Percentiles rank a stretch among this genome's conserved stretches.
Evolutionary conservation across 1,140 invertebrate genomes (phyloP).

Genomic region (Vollenhovia emeryi): DNA sequence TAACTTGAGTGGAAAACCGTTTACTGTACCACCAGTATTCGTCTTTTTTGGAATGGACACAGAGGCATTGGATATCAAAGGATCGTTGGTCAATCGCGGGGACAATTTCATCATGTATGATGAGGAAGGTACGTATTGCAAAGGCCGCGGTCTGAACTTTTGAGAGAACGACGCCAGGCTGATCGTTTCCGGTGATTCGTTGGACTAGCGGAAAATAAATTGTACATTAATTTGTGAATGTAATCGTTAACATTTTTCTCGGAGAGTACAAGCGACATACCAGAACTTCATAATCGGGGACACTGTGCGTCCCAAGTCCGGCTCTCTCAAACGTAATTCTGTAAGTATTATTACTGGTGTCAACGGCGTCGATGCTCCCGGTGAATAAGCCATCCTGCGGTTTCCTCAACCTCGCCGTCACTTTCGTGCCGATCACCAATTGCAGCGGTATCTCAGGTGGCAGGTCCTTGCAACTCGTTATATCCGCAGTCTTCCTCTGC

Average conservation of each 20-base stretch:
- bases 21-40: constrained; percentile 87
- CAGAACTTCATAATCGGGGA: constrained; percentile 98
- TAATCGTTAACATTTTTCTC: not conserved
- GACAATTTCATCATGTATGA: constrained; percentile 86
- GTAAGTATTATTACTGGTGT: constrained; percentile 98
- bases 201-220: constrained; percentile 87
- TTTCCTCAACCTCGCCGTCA: constrained; percentile 94
- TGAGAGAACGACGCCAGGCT: constrained; percentile 94
- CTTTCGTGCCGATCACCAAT: constrained; percentile 98
- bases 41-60: constrained; percentile 79
- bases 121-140: constrained; percentile 86
- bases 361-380: constrained; percentile 98
- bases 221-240: not conserved
- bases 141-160: constrained; percentile 91
- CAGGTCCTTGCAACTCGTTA: constrained; percentile 93
- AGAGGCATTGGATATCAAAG: constrained; percentile 86
- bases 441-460: constrained; percentile 98
- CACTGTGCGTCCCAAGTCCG: constrained; percentile 97
- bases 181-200: constrained; percentile 96
- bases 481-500: constrained; percentile 95
- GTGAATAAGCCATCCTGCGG: constrained; percentile 99
- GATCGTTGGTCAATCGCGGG: constrained; percentile 86
- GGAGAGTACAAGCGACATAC: constrained; percentile 79
- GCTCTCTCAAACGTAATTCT: constrained; percentile 97
- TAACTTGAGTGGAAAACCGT: constrained; percentile 94